Evolutionary conservation across 2,888 invertebrate species (phyloP).

Genomic region (Pegoplata infirma): DNA sequence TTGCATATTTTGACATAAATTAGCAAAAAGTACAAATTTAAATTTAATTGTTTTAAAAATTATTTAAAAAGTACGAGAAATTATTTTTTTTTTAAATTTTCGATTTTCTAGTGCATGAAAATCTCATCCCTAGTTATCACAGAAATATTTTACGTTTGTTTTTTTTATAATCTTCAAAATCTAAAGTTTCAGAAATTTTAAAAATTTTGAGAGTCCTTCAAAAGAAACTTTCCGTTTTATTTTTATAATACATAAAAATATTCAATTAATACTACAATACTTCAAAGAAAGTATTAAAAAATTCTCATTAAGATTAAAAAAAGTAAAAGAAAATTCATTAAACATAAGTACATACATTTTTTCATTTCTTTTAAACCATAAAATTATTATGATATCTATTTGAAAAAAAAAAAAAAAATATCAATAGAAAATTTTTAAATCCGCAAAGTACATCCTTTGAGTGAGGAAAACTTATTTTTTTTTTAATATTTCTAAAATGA

Average conservation of each 20-base stretch:
- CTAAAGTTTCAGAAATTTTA: background rate
- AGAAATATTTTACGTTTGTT: too few relatives aligned
- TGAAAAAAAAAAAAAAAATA: constrained; percentile 40
- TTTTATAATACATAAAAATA: background rate
- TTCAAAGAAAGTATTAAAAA: constrained; percentile 56
- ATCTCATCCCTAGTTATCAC: too few relatives aligned
- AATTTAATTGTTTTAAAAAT: too few relatives aligned
- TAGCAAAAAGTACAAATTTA: too few relatives aligned
- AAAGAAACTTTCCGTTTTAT: background rate
- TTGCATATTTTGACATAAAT: too few relatives aligned
- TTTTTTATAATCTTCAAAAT: too few relatives aligned
- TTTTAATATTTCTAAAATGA: constrained; percentile 42
- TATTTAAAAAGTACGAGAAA: too few relatives aligned
- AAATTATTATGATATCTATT: constrained; percentile 22
- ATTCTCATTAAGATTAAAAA: constrained; percentile 57
- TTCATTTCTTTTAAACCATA: constrained; percentile 15
- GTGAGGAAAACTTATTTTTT: background rate
- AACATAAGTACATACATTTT: constrained; percentile 8
- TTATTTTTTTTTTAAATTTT: too few relatives aligned
- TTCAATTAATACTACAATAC: background rate
- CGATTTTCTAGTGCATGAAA: too few relatives aligned
- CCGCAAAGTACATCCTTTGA: constrained; percentile 17
- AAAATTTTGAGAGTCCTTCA: background rate
- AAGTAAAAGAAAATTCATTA: constrained; percentile 21
- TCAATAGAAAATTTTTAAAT: constrained; percentile 36